A percentile compares a stretch with the other conserved stretches of the same genome.
Evolutionary conservation across 2,888 invertebrate species (phyloP).

Genomic region (Crossocerus cetratus): DNA sequence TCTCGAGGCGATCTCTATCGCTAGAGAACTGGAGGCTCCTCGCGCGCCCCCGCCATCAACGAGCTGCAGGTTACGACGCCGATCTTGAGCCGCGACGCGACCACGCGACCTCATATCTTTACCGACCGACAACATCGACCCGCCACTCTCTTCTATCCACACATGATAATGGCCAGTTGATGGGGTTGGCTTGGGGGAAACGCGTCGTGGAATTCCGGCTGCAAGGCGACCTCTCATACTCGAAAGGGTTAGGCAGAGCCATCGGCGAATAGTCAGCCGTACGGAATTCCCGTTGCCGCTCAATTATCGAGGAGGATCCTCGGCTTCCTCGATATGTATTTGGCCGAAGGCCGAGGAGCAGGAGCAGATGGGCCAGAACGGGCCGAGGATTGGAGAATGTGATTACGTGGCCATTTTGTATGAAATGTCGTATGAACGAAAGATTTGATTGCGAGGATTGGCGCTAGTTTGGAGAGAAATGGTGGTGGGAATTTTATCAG

Average conservation of each 20-base stretch:
- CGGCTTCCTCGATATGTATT: constrained; percentile 56
- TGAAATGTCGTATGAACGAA: no score
- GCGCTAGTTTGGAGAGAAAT: neutral
- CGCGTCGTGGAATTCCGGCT: neutral
- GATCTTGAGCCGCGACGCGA: no score
- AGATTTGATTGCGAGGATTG: neutral
- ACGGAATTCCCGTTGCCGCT: constrained; percentile 45
- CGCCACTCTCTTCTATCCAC: constrained; percentile 18
- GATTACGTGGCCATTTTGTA: no score
- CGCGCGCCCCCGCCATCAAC: no score
- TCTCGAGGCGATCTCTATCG: no score
- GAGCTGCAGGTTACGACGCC: no score
- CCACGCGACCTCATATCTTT: no score
- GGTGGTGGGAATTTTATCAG: neutral
- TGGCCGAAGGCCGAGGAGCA: constrained; percentile 60
- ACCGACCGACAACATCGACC: no score
- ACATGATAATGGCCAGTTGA: constrained; percentile 53
- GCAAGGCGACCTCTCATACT: neutral
- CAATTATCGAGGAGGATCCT: constrained; percentile 53
- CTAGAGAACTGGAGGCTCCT: no score
- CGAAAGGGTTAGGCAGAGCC: neutral
- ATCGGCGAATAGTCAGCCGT: neutral
- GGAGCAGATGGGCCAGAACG: no score
- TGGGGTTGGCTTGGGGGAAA: neutral
- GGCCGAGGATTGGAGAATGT: constrained; percentile 49